A percentile compares a stretch with the other conserved stretches of the same genome.
Evolutionary conservation across 2,888 invertebrate genomes (phyloP).

Genomic region (Liopterus haemorrhoidalis): DNA sequence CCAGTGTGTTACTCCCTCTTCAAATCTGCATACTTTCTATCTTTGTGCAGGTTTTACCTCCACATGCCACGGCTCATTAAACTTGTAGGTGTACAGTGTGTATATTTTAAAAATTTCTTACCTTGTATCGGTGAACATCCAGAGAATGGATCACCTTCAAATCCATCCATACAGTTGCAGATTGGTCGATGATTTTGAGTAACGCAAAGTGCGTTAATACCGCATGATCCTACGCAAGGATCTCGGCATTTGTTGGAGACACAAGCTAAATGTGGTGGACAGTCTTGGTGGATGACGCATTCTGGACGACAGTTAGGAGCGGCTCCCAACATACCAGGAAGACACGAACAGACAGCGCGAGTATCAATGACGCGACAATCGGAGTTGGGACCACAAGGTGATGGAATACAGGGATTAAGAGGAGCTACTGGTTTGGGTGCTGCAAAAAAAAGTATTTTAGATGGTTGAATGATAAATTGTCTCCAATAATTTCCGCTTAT

Average conservation of each 20-base stretch:
- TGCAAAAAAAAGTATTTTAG: conserved; percentile 19
- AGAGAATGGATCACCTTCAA: conserved; percentile 72
- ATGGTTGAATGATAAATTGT: too few species aligned
- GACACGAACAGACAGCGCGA: conserved; percentile 67
- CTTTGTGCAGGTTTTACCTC: too few species aligned
- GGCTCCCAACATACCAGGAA: conserved; percentile 67
- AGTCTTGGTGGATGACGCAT: conserved; percentile 72
- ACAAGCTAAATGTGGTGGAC: conserved; percentile 68
- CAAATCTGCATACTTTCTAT: too few species aligned
- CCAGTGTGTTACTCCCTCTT: too few species aligned
- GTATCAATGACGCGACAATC: conserved; percentile 59
- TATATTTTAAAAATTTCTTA: conserved; percentile 38
- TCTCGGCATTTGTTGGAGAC: conserved; percentile 66
- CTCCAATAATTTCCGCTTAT: too few species aligned
- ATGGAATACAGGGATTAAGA: conserved; percentile 63
- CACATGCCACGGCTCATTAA: background rate
- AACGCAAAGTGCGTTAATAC: conserved; percentile 67
- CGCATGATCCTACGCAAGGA: conserved; percentile 71
- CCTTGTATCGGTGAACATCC: conserved; percentile 58
- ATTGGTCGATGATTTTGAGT: conserved; percentile 71
- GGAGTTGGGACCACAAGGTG: conserved; percentile 65
- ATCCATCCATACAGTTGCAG: conserved; percentile 68
- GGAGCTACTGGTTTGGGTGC: conserved; percentile 40
- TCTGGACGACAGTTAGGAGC: conserved; percentile 75
- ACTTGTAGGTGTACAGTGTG: background rate